Conservation (phyloP, 2,888 invertebrate genomes). For the Rhamphomyia laevipes region DNA sequence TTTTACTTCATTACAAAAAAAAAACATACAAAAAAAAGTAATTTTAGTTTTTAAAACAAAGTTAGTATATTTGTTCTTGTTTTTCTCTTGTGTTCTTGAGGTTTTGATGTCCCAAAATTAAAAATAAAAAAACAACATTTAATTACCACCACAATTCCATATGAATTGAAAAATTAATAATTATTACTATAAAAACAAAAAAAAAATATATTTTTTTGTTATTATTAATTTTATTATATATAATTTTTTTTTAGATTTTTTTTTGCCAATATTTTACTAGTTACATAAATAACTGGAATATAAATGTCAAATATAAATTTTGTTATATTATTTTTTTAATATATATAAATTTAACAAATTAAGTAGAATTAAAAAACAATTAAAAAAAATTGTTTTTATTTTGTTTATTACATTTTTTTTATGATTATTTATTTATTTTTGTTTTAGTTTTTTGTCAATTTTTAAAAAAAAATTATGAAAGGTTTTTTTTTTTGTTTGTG, state of each 20-base stretch:
- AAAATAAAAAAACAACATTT: too few species aligned
- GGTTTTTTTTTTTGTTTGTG: not conserved
- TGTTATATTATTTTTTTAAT: slow-evolving; percentile 7
- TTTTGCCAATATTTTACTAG: slow-evolving; percentile 21
- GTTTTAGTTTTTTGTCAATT: slow-evolving; percentile 3
- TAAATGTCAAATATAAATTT: slow-evolving; percentile 23
- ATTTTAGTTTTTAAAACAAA: not conserved
- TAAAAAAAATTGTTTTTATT: slow-evolving; percentile 7
- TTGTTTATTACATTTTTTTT: not conserved
- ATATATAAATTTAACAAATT: not conserved
- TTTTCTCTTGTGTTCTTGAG: too few species aligned
- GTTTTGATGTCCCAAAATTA: too few species aligned
- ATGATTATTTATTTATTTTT: not conserved
- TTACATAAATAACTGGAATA: slow-evolving; percentile 27
- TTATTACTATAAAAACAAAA: not conserved
- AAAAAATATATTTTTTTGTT: too few species aligned
- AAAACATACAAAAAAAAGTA: not conserved
- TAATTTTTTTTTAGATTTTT: slow-evolving; percentile 5
- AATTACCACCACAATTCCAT: not conserved
- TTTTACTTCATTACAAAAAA: slow-evolving; percentile 2
- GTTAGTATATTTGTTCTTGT: too few species aligned
- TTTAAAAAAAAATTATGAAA: slow-evolving; percentile 6
- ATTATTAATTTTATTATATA: too few species aligned
- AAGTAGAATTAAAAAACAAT: not conserved
- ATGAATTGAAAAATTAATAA: not conserved